A percentile compares a stretch with the other conserved stretches of the same genome.
Conservation (phyloP, 2,888 invertebrate genomes). For the Cephus pygmeus region DNA sequence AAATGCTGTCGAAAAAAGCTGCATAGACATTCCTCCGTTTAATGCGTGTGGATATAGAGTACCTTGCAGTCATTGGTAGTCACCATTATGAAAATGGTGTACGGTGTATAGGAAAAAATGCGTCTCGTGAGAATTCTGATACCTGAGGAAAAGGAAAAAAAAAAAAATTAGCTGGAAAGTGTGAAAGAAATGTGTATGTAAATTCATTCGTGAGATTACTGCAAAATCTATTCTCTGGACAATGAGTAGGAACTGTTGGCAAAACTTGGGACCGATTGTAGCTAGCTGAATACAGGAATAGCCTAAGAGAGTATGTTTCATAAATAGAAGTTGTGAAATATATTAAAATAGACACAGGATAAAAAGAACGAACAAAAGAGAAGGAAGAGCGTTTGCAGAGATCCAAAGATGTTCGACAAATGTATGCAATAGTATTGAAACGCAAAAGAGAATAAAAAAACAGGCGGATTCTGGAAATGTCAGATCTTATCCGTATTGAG, state of each 20-base stretch:
- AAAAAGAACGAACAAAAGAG: background rate
- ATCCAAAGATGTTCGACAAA: background rate
- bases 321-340: background rate
- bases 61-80: no score
- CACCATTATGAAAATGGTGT: no score
- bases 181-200: conserved; percentile 37
- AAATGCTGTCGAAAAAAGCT: background rate
- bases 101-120: background rate
- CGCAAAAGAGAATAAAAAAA: background rate
- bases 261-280: background rate
- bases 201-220: no score
- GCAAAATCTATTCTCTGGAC: background rate
- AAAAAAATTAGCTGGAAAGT: conserved; percentile 18
- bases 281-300: no score
- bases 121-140: conserved; percentile 3
- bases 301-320: no score
- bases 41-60: background rate
- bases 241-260: background rate
- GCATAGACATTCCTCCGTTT: background rate
- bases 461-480: background rate
- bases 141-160: conserved; percentile 6
- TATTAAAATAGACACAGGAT: background rate
- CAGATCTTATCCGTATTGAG: background rate
- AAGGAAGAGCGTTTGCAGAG: background rate
- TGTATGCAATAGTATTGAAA: background rate